Conservation (phyloP, 2,797 vertebrate genomes). For the Buceros bicornis region DNA sequence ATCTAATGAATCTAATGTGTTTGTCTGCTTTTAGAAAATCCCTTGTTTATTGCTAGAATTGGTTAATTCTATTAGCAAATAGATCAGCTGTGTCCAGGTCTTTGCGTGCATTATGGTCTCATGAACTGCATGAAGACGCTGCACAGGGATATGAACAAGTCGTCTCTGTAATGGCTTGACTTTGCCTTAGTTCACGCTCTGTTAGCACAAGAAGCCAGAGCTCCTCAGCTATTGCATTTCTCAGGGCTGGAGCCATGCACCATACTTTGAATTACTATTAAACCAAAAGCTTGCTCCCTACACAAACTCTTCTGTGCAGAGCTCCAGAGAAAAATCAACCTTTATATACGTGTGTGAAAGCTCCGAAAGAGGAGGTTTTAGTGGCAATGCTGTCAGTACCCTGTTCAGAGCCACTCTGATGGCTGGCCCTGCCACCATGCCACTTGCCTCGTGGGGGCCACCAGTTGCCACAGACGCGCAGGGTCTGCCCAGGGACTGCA, state of each 20-base stretch:
- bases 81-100: background rate
- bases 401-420: constrained; percentile 32
- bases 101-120: accelerated
- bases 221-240: background rate
- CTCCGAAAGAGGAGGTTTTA: constrained; percentile 38
- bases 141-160: background rate
- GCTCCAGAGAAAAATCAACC: background rate
- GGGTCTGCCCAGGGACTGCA: constrained; percentile 13
- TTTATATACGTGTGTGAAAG: background rate
- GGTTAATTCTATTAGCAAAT: background rate
- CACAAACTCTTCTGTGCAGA: background rate
- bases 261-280: background rate
- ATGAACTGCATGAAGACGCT: accelerated
- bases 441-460: constrained; percentile 66
- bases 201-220: background rate
- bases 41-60: background rate
- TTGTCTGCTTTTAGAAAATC: background rate
- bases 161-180: background rate
- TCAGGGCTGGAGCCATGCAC: background rate
- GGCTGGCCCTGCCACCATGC: constrained; percentile 22
- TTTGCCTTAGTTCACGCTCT: background rate
- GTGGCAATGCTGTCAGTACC: constrained; percentile 46
- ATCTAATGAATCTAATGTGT: accelerated
- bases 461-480: background rate
- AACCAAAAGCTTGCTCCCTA: background rate